These are phyloP conservation scores for Octomys mimax DNA, from an alignment of 2,797 vertebrate genomes.

Conservation along the genomic window DNA sequence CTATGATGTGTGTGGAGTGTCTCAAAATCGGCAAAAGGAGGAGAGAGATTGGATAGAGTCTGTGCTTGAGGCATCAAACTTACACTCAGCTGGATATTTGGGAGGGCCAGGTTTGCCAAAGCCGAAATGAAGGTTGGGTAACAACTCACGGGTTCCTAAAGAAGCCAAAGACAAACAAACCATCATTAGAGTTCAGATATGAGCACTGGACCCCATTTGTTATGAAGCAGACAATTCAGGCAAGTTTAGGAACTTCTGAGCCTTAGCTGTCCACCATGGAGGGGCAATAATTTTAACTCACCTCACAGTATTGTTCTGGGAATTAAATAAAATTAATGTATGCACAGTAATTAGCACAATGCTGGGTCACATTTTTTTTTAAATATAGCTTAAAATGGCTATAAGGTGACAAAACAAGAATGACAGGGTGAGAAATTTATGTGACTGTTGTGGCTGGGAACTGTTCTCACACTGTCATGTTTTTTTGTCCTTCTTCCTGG, in stretches of 20 bases:
- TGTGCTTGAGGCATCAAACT: slow-evolving; percentile 48
- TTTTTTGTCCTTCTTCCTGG: slow-evolving; percentile 47
- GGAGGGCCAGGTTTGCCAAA: background rate
- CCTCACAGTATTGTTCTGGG: background rate
- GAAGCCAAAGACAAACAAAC: slow-evolving; percentile 15
- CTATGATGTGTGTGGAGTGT: background rate
- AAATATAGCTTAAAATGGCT: background rate
- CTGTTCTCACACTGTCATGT: background rate
- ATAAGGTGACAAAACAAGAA: slow-evolving; percentile 17
- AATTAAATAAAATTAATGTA: slow-evolving; percentile 43
- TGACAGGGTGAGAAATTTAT: slow-evolving; percentile 42
- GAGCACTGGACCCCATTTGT: slow-evolving; percentile 24
- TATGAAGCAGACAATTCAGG: slow-evolving; percentile 9
- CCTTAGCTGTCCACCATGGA: background rate
- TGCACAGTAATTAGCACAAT: background rate
- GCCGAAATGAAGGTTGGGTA: background rate
- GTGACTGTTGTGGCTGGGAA: slow-evolving; percentile 48
- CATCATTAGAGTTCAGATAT: slow-evolving; percentile 8
- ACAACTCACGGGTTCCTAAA: slow-evolving; percentile 24
- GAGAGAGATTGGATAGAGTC: background rate
- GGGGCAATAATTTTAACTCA: background rate
- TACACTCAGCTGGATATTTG: background rate
- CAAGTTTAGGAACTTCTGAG: slow-evolving; percentile 21
- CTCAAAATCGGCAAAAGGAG: background rate
- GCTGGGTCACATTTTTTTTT: background rate